Evolutionary conservation across 2,888 invertebrate species (phyloP).

Genomic region (Cerceris rybyensis): DNA sequence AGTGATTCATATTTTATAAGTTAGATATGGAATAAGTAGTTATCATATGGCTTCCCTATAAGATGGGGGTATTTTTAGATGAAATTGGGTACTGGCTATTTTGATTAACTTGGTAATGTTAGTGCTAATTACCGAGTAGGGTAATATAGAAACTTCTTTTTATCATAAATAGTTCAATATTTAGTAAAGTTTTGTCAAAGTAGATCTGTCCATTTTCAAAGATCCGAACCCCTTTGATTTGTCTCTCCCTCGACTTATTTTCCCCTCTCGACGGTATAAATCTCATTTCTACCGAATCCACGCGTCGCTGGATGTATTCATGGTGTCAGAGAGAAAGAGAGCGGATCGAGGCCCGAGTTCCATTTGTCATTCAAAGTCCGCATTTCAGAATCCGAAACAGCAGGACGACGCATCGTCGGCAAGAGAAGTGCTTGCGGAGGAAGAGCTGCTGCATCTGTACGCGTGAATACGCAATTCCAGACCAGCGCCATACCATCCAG

Average conservation of each 20-base stretch:
- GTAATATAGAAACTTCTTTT: no score
- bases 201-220: no score
- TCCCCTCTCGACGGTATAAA: slow-evolving; percentile 48
- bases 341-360: slow-evolving; percentile 18
- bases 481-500: slow-evolving; percentile 21
- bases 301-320: slow-evolving; percentile 31
- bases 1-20: no score
- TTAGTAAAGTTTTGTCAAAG: no score
- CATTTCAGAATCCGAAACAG: slow-evolving; percentile 19
- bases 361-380: slow-evolving; percentile 51
- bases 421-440: not conserved
- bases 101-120: no score
- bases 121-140: no score
- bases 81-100: no score
- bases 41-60: no score
- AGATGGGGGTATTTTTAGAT: no score
- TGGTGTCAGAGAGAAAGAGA: slow-evolving; percentile 10
- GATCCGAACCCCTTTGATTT: no score
- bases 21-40: no score
- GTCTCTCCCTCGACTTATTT: slow-evolving; percentile 1
- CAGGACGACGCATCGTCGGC: not conserved
- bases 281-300: slow-evolving; percentile 51
- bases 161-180: no score
- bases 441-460: slow-evolving; percentile 3
- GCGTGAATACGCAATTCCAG: slow-evolving; percentile 41